Conservation (phyloP, 2,113 vertebrate species). For the Grallaria varia region DNA sequence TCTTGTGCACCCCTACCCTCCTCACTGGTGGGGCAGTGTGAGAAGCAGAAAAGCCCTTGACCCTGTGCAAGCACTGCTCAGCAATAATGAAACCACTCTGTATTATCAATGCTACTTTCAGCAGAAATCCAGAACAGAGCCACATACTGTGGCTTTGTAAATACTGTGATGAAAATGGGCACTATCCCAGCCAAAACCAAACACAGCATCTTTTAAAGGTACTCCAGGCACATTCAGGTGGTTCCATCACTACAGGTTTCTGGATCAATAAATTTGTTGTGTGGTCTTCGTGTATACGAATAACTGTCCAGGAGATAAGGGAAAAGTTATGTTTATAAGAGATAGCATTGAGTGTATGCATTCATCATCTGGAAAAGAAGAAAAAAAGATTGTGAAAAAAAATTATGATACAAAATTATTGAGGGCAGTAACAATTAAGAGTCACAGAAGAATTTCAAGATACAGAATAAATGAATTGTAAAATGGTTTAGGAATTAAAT, state of each 20-base stretch:
- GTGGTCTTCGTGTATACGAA: background rate
- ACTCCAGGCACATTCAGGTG: background rate
- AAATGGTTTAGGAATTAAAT: background rate
- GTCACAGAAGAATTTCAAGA: background rate
- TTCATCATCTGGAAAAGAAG: background rate
- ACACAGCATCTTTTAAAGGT: background rate
- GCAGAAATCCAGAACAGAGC: background rate
- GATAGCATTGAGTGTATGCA: background rate
- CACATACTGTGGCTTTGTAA: no score
- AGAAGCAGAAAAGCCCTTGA: background rate
- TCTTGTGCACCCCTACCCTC: background rate
- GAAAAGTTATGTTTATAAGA: background rate
- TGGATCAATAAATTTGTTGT: background rate
- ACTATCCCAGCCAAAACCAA: background rate
- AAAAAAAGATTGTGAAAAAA: background rate
- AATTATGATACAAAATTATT: background rate
- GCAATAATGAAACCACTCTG: background rate
- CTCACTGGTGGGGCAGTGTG: background rate
- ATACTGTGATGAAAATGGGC: background rate
- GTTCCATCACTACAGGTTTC: background rate
- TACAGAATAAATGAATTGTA: background rate
- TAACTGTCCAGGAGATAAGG: background rate
- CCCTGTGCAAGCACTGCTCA: background rate
- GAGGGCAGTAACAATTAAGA: background rate
- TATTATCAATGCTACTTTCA: background rate